Evolutionary conservation across 2,888 invertebrate species (phyloP), one percentile per base, ranked within the genome.

Genomic region (Dioctria rufipes): DNA sequence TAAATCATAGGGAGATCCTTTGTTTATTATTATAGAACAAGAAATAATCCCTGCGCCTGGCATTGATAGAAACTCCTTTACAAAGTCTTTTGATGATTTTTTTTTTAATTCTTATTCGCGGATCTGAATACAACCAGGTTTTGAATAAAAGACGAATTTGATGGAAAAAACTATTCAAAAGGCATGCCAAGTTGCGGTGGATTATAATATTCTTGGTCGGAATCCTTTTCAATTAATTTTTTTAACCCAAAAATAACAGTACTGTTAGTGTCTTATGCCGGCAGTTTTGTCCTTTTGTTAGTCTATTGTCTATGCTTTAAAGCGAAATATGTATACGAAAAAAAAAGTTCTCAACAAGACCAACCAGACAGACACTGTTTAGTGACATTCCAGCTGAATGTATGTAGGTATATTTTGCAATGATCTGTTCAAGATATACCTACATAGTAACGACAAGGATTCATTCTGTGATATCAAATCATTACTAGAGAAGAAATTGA

Each of bases 51-150:
- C 78, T 78, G 67, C 58, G 78, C 78, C 66, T 79, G 79, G 61
- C 77, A 77, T 77, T 77, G 61, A 77, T 77, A 77, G 77, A 77
- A 73, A 77, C 43, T 77, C 77, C 77, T 77, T 77, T 77, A 46
- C 77, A 49, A 63, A 39, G 61, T 46, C 49, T 40, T 77, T 63
- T 77, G 42, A n/a, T 77, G 25, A 43, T 25, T n/a, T 40, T 75
- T 46, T 46, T 77, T 77, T 77, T 61, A 25, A 49, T 63, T 77
- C 63, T 46, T 58, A 39, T 49, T 63, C 77, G 63, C 77, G 77
- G 77, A 75, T 75, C 77, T 61, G 63, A 61, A 77, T 77, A 39
- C 25, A 63, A 42, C 58, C 25, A 11, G 63, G 51, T 46, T 51
- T 75, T 40, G 63, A 77, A 77, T 77, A 37, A 61, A 63, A 63